Percentiles rank a stretch among this genome's conserved stretches.
phyloP scores from a whole-genome alignment of 1,140 invertebrate genomes.

The Heliconius hermathena region DNA sequence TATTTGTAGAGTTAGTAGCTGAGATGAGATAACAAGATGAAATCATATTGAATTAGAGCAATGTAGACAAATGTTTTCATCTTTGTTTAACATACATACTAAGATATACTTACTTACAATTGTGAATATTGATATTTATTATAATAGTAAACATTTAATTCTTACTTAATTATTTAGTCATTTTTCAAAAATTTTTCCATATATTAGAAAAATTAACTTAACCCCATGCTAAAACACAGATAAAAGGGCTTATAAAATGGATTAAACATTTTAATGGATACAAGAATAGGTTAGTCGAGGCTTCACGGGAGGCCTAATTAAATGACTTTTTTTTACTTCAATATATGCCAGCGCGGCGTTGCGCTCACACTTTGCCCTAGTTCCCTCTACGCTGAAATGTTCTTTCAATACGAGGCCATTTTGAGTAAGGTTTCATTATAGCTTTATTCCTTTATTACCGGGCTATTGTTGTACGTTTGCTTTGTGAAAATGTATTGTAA shows the following conservation, averaged over 20 bases:
- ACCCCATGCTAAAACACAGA: neutral
- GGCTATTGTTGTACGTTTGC: constrained; percentile 36
- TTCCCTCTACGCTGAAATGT: constrained; percentile 43
- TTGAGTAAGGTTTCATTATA: constrained; percentile 55
- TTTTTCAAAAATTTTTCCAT: too few species aligned
- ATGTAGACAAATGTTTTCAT: neutral
- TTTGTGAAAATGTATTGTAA: constrained; percentile 64
- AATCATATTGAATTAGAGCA: constrained; percentile 9
- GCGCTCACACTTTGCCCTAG: constrained; percentile 41
- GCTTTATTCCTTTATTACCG: constrained; percentile 46
- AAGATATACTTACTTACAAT: too few species aligned
- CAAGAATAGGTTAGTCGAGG: constrained; percentile 33
- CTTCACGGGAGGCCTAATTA: constrained; percentile 34
- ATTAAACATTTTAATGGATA: constrained; percentile 29
- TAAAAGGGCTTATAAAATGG: constrained; percentile 13
- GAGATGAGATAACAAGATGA: constrained; percentile 9
- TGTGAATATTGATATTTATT: neutral
- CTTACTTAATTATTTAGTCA: too few species aligned
- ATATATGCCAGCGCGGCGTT: constrained; percentile 17
- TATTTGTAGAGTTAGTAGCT: neutral
- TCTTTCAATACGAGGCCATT: constrained; percentile 56
- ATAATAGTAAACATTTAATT: neutral
- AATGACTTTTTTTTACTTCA: constrained; percentile 31
- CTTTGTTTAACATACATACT: neutral
- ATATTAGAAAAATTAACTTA: neutral